These are phyloP conservation scores for Astur gentilis DNA, from an alignment of 2,113 vertebrate genomes.

Conservation along the genomic window DNA sequence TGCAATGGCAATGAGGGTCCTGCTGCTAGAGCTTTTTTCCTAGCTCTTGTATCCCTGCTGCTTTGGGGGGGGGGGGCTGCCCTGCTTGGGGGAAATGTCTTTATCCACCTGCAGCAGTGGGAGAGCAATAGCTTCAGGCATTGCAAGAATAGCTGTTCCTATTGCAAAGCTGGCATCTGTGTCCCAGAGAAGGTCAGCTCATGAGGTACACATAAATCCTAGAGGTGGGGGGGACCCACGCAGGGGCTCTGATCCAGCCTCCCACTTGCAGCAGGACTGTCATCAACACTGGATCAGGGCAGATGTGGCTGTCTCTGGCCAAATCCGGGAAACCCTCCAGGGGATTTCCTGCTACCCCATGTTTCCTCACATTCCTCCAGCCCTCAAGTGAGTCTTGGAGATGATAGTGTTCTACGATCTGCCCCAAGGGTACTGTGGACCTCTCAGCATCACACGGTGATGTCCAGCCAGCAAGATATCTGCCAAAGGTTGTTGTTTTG, in stretches of 20 bases:
- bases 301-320: background rate
- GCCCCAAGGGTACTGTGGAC: background rate
- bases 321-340: background rate
- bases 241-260: background rate
- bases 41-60: background rate
- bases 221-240: background rate
- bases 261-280: background rate
- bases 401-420: background rate
- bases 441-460: background rate
- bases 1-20: background rate
- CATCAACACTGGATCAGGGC: background rate
- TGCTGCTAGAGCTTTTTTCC: background rate
- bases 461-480: background rate
- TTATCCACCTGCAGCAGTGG: too few species aligned
- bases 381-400: background rate
- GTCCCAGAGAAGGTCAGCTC: background rate
- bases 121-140: background rate
- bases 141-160: background rate
- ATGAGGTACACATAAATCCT: background rate
- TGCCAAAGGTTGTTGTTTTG: background rate
- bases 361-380: background rate
- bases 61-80: background rate
- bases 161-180: background rate
- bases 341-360: background rate
- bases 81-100: too few species aligned